A percentile compares a stretch with the other conserved stretches of the same genome.
Conservation (phyloP, 2,888 invertebrate genomes). For the Cephalotes varians region DNA sequence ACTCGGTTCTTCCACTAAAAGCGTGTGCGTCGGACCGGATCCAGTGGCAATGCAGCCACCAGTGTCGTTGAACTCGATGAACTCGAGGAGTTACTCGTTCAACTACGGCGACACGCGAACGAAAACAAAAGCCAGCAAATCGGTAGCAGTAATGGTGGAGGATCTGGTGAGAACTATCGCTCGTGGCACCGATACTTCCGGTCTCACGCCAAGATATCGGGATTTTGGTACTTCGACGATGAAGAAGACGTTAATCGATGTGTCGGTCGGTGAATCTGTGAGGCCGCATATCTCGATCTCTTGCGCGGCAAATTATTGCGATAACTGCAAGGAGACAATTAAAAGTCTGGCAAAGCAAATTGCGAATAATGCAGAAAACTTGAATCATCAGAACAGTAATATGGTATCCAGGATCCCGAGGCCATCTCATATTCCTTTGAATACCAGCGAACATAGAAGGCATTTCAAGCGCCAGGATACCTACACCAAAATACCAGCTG, state of each 20-base stretch:
- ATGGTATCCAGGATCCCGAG: constrained; percentile 81
- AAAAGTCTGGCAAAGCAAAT: constrained; percentile 86
- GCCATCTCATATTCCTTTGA: constrained; percentile 80
- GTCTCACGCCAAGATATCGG: constrained; percentile 79
- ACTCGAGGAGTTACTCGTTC: constrained; percentile 88
- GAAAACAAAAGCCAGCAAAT: constrained; percentile 73
- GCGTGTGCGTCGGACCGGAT: constrained; percentile 88
- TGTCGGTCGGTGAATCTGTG: constrained; percentile 87
- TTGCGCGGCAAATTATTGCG: constrained; percentile 87
- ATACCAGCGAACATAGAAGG: constrained; percentile 75
- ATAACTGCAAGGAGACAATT: constrained; percentile 88
- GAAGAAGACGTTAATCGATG: constrained; percentile 86
- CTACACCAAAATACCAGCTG: constrained; percentile 81
- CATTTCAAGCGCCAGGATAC: constrained; percentile 84
- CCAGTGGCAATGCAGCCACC: constrained; percentile 85
- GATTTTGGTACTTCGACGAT: constrained; percentile 84
- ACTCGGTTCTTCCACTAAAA: constrained; percentile 86
- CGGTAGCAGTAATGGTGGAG: constrained; percentile 77
- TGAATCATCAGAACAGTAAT: constrained; percentile 74
- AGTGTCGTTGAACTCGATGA: constrained; percentile 86
- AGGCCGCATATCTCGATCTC: constrained; percentile 86
- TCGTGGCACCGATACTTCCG: constrained; percentile 85
- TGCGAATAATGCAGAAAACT: constrained; percentile 75
- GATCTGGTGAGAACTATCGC: constrained; percentile 77
- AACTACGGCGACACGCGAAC: constrained; percentile 88